phyloP scores from a whole-genome alignment of 2,888 invertebrate species.

The Pseudolycoriella hygida region DNA sequence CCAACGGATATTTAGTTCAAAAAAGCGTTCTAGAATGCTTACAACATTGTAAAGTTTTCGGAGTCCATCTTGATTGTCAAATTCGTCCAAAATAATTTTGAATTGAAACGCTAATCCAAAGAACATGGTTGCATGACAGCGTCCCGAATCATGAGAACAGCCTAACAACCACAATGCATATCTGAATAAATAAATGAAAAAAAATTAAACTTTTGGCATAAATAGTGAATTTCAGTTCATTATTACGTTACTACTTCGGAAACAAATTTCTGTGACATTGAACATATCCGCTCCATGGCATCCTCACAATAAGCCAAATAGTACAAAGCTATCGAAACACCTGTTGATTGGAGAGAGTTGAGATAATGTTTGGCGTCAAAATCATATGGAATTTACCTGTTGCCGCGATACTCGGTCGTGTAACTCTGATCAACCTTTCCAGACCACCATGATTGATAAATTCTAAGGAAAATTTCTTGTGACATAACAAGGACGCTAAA shows the following conservation, averaged over 20 bases:
- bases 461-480: constrained; percentile 95
- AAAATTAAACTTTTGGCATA: no score
- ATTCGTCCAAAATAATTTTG: constrained; percentile 80
- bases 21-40: constrained; percentile 11
- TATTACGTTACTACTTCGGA: constrained; percentile 67
- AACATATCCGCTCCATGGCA: constrained; percentile 90
- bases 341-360: constrained; percentile 21
- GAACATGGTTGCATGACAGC: constrained; percentile 96
- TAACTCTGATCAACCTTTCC: constrained; percentile 71
- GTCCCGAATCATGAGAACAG: constrained; percentile 93
- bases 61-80: constrained; percentile 82
- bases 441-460: constrained; percentile 82
- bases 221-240: no score
- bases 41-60: constrained; percentile 81
- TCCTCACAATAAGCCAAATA: constrained; percentile 95
- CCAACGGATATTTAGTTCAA: no score
- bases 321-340: constrained; percentile 89
- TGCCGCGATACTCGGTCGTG: constrained; percentile 84
- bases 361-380: no score
- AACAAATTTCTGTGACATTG: constrained; percentile 60
- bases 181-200: no score
- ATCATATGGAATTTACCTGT: constrained; percentile 29
- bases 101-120: constrained; percentile 90
- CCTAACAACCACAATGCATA: constrained; percentile 90
- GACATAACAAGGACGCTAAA: constrained; percentile 82